Percentiles rank a stretch among this genome's conserved stretches.
These are phyloP conservation scores for Solen grandis DNA, from an alignment of 1,140 invertebrate genomes.

Conservation along the genomic window DNA sequence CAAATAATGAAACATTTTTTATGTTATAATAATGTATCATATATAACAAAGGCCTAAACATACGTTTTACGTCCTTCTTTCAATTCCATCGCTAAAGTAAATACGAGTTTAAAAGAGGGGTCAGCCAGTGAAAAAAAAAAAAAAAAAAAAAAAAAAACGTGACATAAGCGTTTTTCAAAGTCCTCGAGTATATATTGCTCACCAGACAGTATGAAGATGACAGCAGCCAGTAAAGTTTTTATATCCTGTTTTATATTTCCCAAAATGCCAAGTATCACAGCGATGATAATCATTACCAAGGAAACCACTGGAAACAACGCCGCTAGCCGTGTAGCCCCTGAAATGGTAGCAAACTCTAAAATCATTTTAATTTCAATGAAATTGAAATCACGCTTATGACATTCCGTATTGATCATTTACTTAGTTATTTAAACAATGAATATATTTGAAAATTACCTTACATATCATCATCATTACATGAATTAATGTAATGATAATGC, in stretches of 20 bases:
- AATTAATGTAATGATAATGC: not conserved
- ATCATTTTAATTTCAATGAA: not conserved
- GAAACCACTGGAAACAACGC: constrained; percentile 68
- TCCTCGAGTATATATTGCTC: too few species aligned
- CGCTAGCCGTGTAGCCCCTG: constrained; percentile 69
- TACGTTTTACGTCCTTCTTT: too few species aligned
- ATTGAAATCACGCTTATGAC: too few species aligned
- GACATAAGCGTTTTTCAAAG: not conserved
- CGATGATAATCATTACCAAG: constrained; percentile 67
- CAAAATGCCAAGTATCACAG: constrained; percentile 65
- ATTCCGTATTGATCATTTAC: too few species aligned
- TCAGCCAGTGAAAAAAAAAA: not conserved
- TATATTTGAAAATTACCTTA: not conserved
- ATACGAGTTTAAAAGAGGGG: not conserved
- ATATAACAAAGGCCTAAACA: too few species aligned
- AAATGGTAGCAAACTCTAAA: constrained; percentile 3
- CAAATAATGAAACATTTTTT: too few species aligned
- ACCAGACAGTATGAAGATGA: constrained; percentile 73
- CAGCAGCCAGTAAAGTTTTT: constrained; percentile 69
- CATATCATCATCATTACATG: not conserved
- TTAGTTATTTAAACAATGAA: too few species aligned
- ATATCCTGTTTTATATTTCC: constrained; percentile 69
- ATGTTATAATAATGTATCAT: too few species aligned
- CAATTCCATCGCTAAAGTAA: too few species aligned
- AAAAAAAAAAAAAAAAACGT: too few species aligned